Conservation (phyloP, 1,140 invertebrate species). For the Leptestheria dahalacensis region DNA sequence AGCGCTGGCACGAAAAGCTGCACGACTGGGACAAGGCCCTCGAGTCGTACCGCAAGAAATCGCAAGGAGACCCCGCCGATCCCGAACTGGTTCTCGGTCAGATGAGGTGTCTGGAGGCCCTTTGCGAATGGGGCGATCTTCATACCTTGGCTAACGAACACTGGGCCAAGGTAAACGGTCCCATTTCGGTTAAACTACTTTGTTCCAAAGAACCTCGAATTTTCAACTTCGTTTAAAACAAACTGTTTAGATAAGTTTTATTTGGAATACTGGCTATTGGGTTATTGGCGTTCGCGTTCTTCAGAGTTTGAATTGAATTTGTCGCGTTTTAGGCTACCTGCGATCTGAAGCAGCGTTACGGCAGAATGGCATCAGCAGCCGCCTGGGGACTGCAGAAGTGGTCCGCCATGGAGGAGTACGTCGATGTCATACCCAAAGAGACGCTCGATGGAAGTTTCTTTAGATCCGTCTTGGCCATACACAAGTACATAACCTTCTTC, state of each 20-base stretch:
- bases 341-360: constrained; percentile 62
- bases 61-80: constrained; percentile 40
- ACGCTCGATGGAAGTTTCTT: constrained; percentile 91
- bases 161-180: constrained; percentile 6
- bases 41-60: constrained; percentile 52
- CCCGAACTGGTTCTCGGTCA: constrained; percentile 75
- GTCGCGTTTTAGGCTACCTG: constrained; percentile 26
- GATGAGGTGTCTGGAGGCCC: constrained; percentile 90
- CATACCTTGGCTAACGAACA: constrained; percentile 6
- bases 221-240: too few relatives aligned
- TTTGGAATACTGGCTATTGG: too few relatives aligned
- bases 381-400: constrained; percentile 88
- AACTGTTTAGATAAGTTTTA: too few relatives aligned
- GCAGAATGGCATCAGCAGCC: constrained; percentile 79
- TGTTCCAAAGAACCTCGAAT: too few relatives aligned
- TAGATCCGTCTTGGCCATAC: constrained; percentile 77
- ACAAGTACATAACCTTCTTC: too few relatives aligned
- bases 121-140: constrained; percentile 76
- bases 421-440: constrained; percentile 59
- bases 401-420: constrained; percentile 70
- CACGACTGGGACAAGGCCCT: constrained; percentile 97
- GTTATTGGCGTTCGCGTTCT: too few relatives aligned
- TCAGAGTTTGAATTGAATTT: too few relatives aligned
- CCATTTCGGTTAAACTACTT: neutral
- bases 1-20: constrained; percentile 96